A percentile compares a stretch with the other conserved stretches of the same genome.
phyloP scores from a whole-genome alignment of 2,797 vertebrate genomes.

The Margarornis squamiger region DNA sequence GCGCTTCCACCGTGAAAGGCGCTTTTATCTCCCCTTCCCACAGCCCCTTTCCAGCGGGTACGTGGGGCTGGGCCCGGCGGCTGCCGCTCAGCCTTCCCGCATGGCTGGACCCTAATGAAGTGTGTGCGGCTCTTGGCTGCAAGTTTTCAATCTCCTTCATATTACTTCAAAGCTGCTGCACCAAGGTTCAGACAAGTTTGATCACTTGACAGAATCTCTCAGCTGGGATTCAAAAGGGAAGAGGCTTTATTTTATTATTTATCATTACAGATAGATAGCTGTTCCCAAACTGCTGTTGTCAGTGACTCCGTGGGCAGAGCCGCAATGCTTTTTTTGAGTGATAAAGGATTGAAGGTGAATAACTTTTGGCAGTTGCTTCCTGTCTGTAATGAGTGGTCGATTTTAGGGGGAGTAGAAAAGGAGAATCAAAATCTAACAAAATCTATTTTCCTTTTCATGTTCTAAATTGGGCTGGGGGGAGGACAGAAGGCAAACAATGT shows the following conservation, averaged over 20 bases:
- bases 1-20: conserved; percentile 75
- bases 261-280: neutral
- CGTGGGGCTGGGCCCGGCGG: conserved; percentile 51
- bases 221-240: conserved; percentile 41
- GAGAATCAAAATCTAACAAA: neutral
- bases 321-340: neutral
- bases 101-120: conserved; percentile 73
- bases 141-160: conserved; percentile 60
- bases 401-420: neutral
- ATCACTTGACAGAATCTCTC: conserved; percentile 58
- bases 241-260: conserved; percentile 37
- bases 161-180: conserved; percentile 62
- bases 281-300: neutral
- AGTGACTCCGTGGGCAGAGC: neutral
- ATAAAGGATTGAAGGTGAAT: conserved; percentile 38
- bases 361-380: conserved; percentile 39
- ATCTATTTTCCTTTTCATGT: conserved; percentile 22
- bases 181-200: conserved; percentile 26
- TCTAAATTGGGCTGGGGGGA: neutral
- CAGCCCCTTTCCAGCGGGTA: conserved; percentile 55
- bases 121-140: conserved; percentile 58
- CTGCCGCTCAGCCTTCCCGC: conserved; percentile 58
- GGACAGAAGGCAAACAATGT: neutral
- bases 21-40: conserved; percentile 74
- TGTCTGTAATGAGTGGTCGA: neutral